A percentile compares a stretch with the other conserved stretches of the same genome.
Evolutionary conservation across 2,888 invertebrate species (phyloP).

Genomic region (Pachycephus smyrnensis): DNA sequence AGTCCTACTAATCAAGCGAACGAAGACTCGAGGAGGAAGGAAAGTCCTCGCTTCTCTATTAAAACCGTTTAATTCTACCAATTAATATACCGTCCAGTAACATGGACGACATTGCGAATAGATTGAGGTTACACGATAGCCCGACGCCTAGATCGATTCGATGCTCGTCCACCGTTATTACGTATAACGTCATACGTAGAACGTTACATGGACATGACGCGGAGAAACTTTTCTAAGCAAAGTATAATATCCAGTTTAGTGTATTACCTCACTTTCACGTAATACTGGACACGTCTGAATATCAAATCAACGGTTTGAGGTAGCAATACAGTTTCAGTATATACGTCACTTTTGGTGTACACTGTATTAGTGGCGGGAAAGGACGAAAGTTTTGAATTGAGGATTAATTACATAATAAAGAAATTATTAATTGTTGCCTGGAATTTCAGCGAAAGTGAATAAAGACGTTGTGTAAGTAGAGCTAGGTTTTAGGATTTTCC

Average conservation of each 20-base stretch:
- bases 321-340: background rate
- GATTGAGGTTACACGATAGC: conserved; percentile 31
- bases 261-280: background rate
- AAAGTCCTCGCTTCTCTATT: conserved; percentile 27
- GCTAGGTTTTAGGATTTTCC: background rate
- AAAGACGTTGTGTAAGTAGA: background rate
- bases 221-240: background rate
- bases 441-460: background rate
- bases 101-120: conserved; percentile 41
- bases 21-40: background rate
- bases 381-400: background rate
- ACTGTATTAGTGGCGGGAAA: background rate
- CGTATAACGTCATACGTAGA: background rate
- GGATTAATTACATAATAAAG: background rate
- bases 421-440: background rate
- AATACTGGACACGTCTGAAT: background rate
- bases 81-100: conserved; percentile 54
- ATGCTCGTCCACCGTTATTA: conserved; percentile 29
- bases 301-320: background rate
- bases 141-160: conserved; percentile 49
- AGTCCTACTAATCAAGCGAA: background rate
- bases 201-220: background rate
- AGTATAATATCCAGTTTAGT: background rate
- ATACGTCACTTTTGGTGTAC: background rate
- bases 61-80: conserved; percentile 53